Evolutionary conservation across 30 jellyfish, hydroid and myxozoan species (phyloP).

Genomic region (Chironex yamaguchii): DNA sequence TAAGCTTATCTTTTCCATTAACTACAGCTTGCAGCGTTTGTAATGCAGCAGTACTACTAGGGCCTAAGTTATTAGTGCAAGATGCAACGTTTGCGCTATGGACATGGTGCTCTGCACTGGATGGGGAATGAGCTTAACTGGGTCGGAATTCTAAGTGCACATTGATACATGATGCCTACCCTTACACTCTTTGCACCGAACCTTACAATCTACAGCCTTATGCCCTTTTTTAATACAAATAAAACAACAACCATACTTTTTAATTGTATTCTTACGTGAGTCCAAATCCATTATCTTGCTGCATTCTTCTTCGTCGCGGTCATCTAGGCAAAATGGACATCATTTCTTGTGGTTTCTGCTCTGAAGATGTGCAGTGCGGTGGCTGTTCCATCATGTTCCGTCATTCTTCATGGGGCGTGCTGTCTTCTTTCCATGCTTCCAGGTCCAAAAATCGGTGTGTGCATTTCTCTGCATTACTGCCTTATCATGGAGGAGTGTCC

Average conservation of each 20-base stretch:
- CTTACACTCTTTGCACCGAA: not conserved
- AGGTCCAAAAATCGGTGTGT: too few relatives aligned
- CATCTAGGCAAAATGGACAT: not conserved
- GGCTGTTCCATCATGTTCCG: too few relatives aligned
- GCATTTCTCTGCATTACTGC: too few relatives aligned
- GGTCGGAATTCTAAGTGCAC: not conserved
- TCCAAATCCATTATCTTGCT: slow-evolving; percentile 1
- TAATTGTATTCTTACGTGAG: not conserved
- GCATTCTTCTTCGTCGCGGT: slow-evolving; percentile 15
- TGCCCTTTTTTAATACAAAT: slow-evolving; percentile 20
- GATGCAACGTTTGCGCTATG: not conserved
- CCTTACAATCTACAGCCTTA: slow-evolving; percentile 2
- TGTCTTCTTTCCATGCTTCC: too few relatives aligned
- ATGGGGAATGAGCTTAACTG: not conserved
- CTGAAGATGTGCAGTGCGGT: too few relatives aligned
- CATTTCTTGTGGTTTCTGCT: not conserved
- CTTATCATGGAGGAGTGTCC: too few relatives aligned
- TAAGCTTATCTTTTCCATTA: not conserved
- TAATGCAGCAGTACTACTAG: not conserved
- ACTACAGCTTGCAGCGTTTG: slow-evolving; percentile 24
- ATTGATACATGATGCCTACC: slow-evolving; percentile 13
- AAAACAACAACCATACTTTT: slow-evolving; percentile 13
- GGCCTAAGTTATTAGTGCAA: not conserved
- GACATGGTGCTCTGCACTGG: not conserved
- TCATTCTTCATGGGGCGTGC: too few relatives aligned